phyloP scores from a whole-genome alignment of 1,140 invertebrate species.

The Eumeta japonica region DNA sequence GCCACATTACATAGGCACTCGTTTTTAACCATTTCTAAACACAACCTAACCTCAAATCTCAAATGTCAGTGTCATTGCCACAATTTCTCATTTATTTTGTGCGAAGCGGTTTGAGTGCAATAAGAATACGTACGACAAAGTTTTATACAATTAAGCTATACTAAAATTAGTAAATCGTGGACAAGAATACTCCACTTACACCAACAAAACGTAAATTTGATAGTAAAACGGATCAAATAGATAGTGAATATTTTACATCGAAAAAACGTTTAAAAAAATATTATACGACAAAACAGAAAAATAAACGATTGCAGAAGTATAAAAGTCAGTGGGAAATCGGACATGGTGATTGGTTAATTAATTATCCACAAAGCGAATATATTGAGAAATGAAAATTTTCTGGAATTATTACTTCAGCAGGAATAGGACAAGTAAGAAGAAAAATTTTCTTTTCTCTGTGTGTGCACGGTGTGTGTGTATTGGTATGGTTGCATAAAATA shows the following conservation, averaged over 20 bases:
- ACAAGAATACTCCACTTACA: not conserved
- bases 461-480: too few relatives aligned
- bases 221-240: too few relatives aligned
- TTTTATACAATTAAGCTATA: not conserved
- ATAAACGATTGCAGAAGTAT: not conserved
- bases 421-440: too few relatives aligned
- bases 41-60: constrained; percentile 1
- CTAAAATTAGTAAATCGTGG: constrained; percentile 1
- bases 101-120: not conserved
- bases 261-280: constrained; percentile 1
- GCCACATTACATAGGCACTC: constrained; percentile 1
- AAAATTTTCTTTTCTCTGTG: too few relatives aligned
- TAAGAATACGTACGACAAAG: not conserved
- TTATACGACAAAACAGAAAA: not conserved
- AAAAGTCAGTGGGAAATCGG: constrained; percentile 1
- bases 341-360: too few relatives aligned
- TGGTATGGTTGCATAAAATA: too few relatives aligned
- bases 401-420: too few relatives aligned
- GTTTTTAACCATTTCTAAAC: constrained; percentile 1
- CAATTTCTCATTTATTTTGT: not conserved
- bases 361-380: too few relatives aligned
- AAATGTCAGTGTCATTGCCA: constrained; percentile 1
- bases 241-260: not conserved
- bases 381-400: too few relatives aligned
- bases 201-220: not conserved